Percentiles rank a stretch among this genome's conserved stretches.
These are phyloP conservation scores for Tylochromis polylepis DNA, from an alignment of 2,113 vertebrate species.

Conservation along the genomic window DNA sequence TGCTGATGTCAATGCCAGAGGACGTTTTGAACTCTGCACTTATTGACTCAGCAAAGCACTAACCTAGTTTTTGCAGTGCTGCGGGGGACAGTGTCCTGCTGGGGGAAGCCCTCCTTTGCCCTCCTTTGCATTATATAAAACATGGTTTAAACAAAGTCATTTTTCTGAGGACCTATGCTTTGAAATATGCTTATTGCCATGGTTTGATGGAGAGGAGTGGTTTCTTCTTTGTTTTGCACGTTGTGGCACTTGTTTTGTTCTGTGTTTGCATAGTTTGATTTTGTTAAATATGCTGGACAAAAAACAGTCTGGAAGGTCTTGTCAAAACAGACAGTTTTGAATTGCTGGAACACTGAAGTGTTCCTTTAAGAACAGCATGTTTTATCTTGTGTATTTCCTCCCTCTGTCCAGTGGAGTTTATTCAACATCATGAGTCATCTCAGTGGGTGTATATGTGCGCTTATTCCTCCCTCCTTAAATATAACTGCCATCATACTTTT, in stretches of 20 bases:
- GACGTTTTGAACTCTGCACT: background rate
- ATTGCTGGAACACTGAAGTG: background rate
- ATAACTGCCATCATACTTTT: background rate
- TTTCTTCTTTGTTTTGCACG: background rate
- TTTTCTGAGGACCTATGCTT: background rate
- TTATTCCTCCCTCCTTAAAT: background rate
- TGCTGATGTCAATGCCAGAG: background rate
- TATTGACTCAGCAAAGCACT: background rate
- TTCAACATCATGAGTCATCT: background rate
- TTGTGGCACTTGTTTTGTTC: background rate
- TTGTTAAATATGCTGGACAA: background rate
- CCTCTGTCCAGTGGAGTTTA: background rate
- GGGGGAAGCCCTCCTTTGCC: background rate
- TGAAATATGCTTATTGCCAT: background rate
- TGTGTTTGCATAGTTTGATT: background rate
- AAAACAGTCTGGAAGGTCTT: background rate
- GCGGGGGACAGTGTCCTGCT: too few species aligned
- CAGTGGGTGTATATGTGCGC: background rate
- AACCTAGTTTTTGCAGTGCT: background rate
- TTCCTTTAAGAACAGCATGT: background rate
- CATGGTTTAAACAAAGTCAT: background rate
- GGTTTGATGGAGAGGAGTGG: background rate
- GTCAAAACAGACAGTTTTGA: background rate
- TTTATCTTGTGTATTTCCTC: background rate
- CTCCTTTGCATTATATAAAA: too few species aligned